These are phyloP conservation scores for Caenorhabditis remanei DNA, from an alignment of 1,140 invertebrate genomes.

Conservation along the genomic window DNA sequence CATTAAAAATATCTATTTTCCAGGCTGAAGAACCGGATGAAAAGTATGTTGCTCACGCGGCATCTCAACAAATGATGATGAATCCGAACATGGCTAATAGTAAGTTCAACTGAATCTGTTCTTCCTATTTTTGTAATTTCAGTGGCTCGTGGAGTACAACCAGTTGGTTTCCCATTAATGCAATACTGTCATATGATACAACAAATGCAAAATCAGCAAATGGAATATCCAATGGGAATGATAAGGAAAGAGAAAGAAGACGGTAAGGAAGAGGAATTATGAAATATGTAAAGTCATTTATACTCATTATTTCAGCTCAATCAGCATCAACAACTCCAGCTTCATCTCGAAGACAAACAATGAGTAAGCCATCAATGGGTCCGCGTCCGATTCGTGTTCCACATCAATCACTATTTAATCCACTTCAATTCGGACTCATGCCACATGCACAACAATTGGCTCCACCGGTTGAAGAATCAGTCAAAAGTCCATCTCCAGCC, in stretches of 20 bases:
- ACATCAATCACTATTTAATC: constrained; percentile 23
- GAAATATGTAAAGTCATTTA: neutral
- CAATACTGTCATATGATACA: constrained; percentile 47
- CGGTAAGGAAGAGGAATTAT: neutral
- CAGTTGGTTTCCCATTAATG: constrained; percentile 22
- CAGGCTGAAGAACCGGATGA: constrained; percentile 25
- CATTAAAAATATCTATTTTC: neutral
- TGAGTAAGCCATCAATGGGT: constrained; percentile 1
- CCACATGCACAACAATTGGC: neutral
- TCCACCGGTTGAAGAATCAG: neutral
- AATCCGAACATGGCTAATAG: neutral
- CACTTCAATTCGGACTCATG: constrained; percentile 9
- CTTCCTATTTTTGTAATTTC: neutral
- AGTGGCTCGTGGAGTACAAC: neutral
- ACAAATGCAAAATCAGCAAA: constrained; percentile 41
- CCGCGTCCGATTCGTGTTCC: constrained; percentile 35
- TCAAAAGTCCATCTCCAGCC: neutral
- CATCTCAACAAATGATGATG: neutral
- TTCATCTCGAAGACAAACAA: constrained; percentile 12
- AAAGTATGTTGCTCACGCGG: neutral
- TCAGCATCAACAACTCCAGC: neutral
- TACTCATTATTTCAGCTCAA: neutral
- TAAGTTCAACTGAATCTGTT: neutral
- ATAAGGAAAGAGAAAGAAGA: constrained; percentile 45
- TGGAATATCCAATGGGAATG: constrained; percentile 21